Conservation (phyloP, 2,113 vertebrate species). For the Oplegnathus fasciatus region DNA sequence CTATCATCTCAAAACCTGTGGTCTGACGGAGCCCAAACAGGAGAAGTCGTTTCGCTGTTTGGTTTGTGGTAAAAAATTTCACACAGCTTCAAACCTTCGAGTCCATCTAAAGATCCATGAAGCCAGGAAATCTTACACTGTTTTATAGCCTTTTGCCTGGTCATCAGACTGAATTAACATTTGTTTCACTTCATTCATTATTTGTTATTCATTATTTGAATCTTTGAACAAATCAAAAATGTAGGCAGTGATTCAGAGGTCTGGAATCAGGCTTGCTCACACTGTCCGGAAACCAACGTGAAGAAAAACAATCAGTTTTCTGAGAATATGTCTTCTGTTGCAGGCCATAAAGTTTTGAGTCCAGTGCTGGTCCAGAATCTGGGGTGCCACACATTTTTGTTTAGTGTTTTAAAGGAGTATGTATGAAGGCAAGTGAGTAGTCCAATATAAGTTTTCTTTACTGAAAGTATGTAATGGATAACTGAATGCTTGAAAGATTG, state of each 20-base stretch:
- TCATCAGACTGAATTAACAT: neutral
- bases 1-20: conserved; percentile 25
- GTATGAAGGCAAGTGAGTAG: no score
- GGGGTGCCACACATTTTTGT: neutral
- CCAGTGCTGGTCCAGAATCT: neutral
- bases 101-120: conserved; percentile 7
- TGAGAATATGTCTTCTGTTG: neutral
- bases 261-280: no score
- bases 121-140: neutral
- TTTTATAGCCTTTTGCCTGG: no score
- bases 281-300: neutral
- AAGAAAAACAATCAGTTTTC: neutral
- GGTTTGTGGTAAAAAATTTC: conserved; percentile 18
- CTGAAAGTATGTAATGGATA: no score
- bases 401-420: neutral
- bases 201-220: neutral
- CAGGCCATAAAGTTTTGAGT: neutral
- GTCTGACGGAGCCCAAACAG: neutral
- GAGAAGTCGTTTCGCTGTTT: neutral
- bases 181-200: neutral
- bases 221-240: neutral
- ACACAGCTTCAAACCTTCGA: neutral
- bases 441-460: no score
- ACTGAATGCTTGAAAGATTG: no score
- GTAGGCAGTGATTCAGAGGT: neutral